Evolutionary conservation across 1,140 invertebrate genomes (phyloP).

Genomic region (honey bee (Apis mellifera)): DNA sequence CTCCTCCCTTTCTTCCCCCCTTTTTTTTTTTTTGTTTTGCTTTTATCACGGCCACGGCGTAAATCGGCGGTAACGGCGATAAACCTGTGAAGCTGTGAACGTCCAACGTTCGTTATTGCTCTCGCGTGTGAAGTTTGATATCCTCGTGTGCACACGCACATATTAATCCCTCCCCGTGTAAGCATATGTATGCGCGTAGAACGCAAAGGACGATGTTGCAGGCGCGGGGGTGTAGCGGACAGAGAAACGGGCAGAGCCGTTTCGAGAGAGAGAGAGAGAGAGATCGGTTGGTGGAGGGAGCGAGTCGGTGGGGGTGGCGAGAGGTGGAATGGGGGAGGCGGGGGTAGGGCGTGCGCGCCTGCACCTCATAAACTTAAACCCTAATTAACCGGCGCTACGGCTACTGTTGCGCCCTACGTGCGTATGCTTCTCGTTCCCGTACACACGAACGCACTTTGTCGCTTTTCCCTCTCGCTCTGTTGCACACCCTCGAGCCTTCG

Average conservation of each 20-base stretch:
- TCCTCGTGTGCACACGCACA: slow-evolving; percentile 61
- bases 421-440: slow-evolving; percentile 78
- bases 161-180: slow-evolving; percentile 53
- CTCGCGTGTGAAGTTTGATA: slow-evolving; percentile 76
- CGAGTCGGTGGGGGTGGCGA: slow-evolving; percentile 35
- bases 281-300: slow-evolving; percentile 32
- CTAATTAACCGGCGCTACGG: slow-evolving; percentile 82
- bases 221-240: slow-evolving; percentile 60
- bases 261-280: background rate
- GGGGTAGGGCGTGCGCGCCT: slow-evolving; percentile 77
- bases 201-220: slow-evolving; percentile 62
- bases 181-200: slow-evolving; percentile 55
- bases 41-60: slow-evolving; percentile 57
- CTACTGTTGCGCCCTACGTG: slow-evolving; percentile 80
- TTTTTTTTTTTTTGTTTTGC: slow-evolving; percentile 25
- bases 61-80: slow-evolving; percentile 67
- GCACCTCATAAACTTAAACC: slow-evolving; percentile 83
- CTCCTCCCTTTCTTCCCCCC: background rate
- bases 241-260: background rate
- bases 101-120: slow-evolving; percentile 72
- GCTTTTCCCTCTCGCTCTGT: slow-evolving; percentile 64
- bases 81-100: slow-evolving; percentile 69
- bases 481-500: slow-evolving; percentile 4
- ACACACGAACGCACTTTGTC: slow-evolving; percentile 78
- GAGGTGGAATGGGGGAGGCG: slow-evolving; percentile 40